phyloP scores from a whole-genome alignment of 1,140 invertebrate species.

The Pteromalus puparum region DNA sequence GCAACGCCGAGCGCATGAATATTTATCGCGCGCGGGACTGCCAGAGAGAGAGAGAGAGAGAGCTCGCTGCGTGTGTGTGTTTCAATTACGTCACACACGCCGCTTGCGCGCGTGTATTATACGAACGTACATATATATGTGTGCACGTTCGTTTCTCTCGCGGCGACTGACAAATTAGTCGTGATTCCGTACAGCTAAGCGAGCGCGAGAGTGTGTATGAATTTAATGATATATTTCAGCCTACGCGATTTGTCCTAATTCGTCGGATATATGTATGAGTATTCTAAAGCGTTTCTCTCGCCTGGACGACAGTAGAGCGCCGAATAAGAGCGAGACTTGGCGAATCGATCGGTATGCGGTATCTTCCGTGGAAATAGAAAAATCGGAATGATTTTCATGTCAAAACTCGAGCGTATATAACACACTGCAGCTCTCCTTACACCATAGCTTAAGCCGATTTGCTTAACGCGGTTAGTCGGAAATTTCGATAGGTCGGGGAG shows the following conservation, averaged over 20 bases:
- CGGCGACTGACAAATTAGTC: neutral
- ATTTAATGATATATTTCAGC: neutral
- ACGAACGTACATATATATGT: neutral
- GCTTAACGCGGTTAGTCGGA: conserved; percentile 12
- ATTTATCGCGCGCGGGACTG: conserved; percentile 10
- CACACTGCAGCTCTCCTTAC: neutral
- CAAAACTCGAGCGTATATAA: neutral
- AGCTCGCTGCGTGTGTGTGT: neutral
- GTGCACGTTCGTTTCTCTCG: neutral
- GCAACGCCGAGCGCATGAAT: conserved; percentile 25
- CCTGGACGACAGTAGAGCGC: too few relatives aligned
- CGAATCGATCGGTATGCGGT: neutral
- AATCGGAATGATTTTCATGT: neutral
- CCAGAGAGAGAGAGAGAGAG: neutral
- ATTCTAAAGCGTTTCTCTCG: too few relatives aligned
- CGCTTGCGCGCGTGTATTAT: neutral
- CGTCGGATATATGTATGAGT: too few relatives aligned
- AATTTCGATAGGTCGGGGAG: neutral
- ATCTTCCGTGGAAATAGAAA: conserved; percentile 28
- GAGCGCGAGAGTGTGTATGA: neutral
- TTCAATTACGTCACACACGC: conserved; percentile 33
- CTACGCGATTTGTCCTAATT: neutral
- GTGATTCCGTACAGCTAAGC: neutral
- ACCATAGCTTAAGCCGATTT: conserved; percentile 14
- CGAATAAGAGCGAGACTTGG: too few relatives aligned